Percentiles rank a stretch among this genome's conserved stretches.
Evolutionary conservation across 2,797 vertebrate species (phyloP).

Genomic region (Leptodactylus fallax): DNA sequence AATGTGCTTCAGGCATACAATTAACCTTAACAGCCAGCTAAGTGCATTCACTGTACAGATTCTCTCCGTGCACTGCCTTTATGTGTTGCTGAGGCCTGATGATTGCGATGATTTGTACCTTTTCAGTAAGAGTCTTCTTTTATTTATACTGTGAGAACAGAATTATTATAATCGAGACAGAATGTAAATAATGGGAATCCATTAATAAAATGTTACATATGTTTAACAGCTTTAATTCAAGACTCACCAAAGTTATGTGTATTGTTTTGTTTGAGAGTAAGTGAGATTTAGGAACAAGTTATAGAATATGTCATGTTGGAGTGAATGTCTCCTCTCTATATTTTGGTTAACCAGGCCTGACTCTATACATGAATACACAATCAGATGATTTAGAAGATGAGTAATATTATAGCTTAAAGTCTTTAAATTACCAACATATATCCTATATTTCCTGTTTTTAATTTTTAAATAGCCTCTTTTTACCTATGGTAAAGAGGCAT

Average conservation of each 20-base stretch:
- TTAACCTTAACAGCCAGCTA: conserved; percentile 70
- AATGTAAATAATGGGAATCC: conserved; percentile 59
- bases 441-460: neutral
- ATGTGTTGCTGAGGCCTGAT: conserved; percentile 35
- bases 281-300: conserved; percentile 22
- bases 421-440: neutral
- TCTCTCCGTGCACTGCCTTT: conserved; percentile 4
- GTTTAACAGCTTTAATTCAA: conserved; percentile 34
- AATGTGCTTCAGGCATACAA: conserved; percentile 67
- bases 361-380: neutral
- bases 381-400: neutral
- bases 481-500: neutral
- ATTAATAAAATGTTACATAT: conserved; percentile 53
- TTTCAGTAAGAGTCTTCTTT: conserved; percentile 58
- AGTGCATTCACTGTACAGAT: conserved; percentile 51
- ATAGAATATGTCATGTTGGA: conserved; percentile 4
- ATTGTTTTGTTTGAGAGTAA: conserved; percentile 33
- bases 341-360: neutral
- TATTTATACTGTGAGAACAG: conserved; percentile 65
- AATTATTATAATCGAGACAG: conserved; percentile 57
- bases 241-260: conserved; percentile 1
- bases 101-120: conserved; percentile 48
- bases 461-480: neutral
- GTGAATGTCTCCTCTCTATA: conserved; percentile 1
- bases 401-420: neutral